A percentile compares a stretch with the other conserved stretches of the same genome.
Evolutionary conservation across 2,797 vertebrate genomes (phyloP).

Genomic region (Clarias platycephalus): DNA sequence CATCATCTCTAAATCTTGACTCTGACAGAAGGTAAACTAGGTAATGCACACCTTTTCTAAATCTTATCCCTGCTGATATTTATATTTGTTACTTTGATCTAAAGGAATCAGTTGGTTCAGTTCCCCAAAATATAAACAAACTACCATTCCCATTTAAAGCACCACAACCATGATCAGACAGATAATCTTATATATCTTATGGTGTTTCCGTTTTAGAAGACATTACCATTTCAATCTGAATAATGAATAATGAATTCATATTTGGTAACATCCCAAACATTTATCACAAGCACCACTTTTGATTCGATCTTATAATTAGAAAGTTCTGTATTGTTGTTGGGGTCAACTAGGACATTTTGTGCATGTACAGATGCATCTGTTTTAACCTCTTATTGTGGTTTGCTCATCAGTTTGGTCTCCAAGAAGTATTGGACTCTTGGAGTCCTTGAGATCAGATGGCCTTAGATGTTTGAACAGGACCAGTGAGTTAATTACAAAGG

Average conservation of each 20-base stretch:
- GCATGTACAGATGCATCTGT: neutral
- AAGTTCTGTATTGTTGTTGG: neutral
- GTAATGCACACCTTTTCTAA: neutral
- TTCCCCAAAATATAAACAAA: neutral
- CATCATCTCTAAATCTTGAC: neutral
- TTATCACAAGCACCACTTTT: neutral
- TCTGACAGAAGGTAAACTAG: neutral
- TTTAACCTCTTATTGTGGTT: neutral
- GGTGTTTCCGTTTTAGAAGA: neutral
- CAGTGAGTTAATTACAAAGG: neutral
- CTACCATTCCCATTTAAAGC: neutral
- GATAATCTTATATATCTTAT: neutral
- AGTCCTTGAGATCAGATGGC: neutral
- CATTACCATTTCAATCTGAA: neutral
- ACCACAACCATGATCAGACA: neutral
- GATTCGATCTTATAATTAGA: neutral
- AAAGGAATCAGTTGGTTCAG: neutral
- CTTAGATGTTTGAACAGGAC: neutral
- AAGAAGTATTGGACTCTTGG: neutral
- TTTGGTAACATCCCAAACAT: neutral
- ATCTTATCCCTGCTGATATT: neutral
- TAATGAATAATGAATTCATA: neutral
- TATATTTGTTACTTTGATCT: neutral
- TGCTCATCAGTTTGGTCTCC: neutral
- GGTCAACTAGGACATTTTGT: neutral